A percentile compares a stretch with the other conserved stretches of the same genome.
Conservation (phyloP, 2,888 invertebrate species). For the Strigamia maritima region DNA sequence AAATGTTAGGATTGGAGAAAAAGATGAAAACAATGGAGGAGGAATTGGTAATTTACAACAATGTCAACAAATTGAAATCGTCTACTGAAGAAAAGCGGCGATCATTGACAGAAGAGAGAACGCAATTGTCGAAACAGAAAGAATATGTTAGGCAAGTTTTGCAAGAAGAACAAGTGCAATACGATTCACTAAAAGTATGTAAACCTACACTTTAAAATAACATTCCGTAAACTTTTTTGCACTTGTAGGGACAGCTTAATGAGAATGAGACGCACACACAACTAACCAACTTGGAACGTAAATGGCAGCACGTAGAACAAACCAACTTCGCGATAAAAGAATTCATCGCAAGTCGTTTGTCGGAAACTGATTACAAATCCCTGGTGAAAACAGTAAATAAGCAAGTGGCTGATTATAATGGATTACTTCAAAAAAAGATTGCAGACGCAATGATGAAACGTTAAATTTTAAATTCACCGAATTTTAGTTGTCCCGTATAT, state of each 20-base stretch:
- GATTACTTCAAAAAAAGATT: slow-evolving; percentile 55
- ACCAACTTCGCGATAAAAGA: slow-evolving; percentile 66
- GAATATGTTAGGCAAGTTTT: slow-evolving; percentile 57
- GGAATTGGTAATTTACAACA: slow-evolving; percentile 62
- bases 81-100: slow-evolving; percentile 57
- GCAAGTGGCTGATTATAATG: slow-evolving; percentile 60
- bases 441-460: slow-evolving; percentile 36
- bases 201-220: background rate
- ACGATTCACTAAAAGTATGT: slow-evolving; percentile 57
- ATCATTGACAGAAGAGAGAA: slow-evolving; percentile 57
- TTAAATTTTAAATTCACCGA: background rate
- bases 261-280: slow-evolving; percentile 70
- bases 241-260: slow-evolving; percentile 60
- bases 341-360: slow-evolving; percentile 64
- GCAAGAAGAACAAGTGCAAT: slow-evolving; percentile 56
- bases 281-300: slow-evolving; percentile 66
- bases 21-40: slow-evolving; percentile 60
- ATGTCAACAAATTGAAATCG: slow-evolving; percentile 56
- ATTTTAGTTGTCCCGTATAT: background rate
- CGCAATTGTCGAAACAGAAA: slow-evolving; percentile 52
- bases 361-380: slow-evolving; percentile 66
- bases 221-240: background rate
- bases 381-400: slow-evolving; percentile 61
- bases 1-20: slow-evolving; percentile 55
- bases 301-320: slow-evolving; percentile 65